Conservation (phyloP, 2,113 vertebrate species). For the Ovis aries region ARS-UI_Ramb_v3.0 NC_056067.1:18909001-18909500, state of each 20-base stretch:
- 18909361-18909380: background rate
- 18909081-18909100: background rate
- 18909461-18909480: background rate
- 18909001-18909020: background rate
- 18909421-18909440: accelerated
- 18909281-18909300: background rate
- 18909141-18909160: background rate
- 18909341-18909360: background rate
- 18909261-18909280: no score
- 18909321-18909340: accelerated
- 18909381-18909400: background rate
- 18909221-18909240: background rate
- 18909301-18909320: background rate
- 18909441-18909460: accelerated
- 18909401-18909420: accelerated
- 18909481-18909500: accelerated
- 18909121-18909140: background rate
- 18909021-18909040: background rate
- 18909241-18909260: background rate
- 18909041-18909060: background rate
- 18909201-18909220: background rate
- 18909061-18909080: background rate
- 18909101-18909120: background rate
- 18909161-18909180: background rate
- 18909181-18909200: background rate